Evolutionary conservation across 1,140 invertebrate genomes (phyloP), one percentile per base, ranked within the genome.

Genomic region (Aporrectodea caliginosa): DNA sequence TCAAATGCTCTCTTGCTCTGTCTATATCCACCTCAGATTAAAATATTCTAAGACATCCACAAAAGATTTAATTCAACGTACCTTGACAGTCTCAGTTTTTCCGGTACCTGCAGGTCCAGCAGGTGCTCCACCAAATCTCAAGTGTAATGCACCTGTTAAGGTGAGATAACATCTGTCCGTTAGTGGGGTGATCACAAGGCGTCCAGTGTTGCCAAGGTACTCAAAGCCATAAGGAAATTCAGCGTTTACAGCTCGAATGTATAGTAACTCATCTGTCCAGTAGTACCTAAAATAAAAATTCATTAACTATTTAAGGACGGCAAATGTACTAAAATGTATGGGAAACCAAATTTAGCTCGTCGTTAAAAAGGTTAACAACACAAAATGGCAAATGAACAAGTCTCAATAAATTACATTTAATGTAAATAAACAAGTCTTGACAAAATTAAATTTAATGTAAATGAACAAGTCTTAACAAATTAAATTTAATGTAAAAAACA

Each of bases 221-320:
- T 89, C 88, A 82, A 88, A 89, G 1, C 86, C 87, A 81, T 89
- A 89, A 14, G 82, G 81, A 78, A 89, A 89, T 83, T 89, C 84
- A 34, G 88, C 88, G 81, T 89, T 89, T 1, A 89, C 88, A 75
- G 88, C 88, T 12, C 86, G 83, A 32, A 87, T 85, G 81, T 84
- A 88, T 75, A 89, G 79, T 73, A 86, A 86, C 78, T 87, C 86
- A 71, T 87, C 83, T 30, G 77, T 74, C 85, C 87, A 87, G 82
- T 88, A 89, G 82, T 88, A 89, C 73, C 87, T 86, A 35, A 83
- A 93, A 92, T n/a, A n/a, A n/a, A n/a, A n/a, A n/a, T n/a, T n/a
- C n/a, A n/a, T n/a, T n/a, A n/a, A n/a, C n/a, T n/a, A n/a, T n/a
- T n/a, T n/a, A n/a, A n/a, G n/a, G n/a, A n/a, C n/a, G n/a, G n/a